Conservation (phyloP, 2,113 vertebrate species). For the Triplophysa tibetana region DNA sequence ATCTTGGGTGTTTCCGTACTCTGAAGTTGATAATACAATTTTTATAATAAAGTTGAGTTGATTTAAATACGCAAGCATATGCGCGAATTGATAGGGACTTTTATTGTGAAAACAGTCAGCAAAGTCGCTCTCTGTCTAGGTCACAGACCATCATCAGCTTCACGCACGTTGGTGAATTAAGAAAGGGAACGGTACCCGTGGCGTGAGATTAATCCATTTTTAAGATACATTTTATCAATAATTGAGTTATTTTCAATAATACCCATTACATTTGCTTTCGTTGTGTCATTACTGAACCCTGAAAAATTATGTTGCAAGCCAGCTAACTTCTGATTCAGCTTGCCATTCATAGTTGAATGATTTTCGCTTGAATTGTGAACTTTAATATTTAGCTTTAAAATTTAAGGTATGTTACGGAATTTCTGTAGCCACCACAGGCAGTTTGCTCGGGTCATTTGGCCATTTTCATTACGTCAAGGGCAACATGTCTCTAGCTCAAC, state of each 20-base stretch:
- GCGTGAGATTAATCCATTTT: neutral
- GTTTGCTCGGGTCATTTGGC: neutral
- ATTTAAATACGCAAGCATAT: no score
- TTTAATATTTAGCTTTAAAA: neutral
- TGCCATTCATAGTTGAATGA: neutral
- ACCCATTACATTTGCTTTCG: neutral
- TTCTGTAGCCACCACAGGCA: conserved; percentile 36
- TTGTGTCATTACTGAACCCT: neutral
- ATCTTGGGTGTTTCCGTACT: no score
- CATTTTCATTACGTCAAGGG: neutral
- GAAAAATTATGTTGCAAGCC: neutral
- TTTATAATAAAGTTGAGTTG: no score
- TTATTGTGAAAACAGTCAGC: neutral
- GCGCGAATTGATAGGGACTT: neutral
- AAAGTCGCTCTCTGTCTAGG: neutral
- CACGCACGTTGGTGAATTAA: conserved; percentile 13
- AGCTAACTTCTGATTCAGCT: neutral
- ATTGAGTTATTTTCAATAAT: neutral
- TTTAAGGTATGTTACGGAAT: conserved; percentile 41
- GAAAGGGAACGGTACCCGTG: neutral
- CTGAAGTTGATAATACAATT: neutral
- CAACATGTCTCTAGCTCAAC: neutral
- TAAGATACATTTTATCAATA: neutral
- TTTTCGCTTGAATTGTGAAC: neutral
- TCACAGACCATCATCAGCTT: neutral